These are phyloP conservation scores for Hydroisotoma schaefferi DNA, from an alignment of 2,888 invertebrate genomes.

Conservation along the genomic window DNA sequence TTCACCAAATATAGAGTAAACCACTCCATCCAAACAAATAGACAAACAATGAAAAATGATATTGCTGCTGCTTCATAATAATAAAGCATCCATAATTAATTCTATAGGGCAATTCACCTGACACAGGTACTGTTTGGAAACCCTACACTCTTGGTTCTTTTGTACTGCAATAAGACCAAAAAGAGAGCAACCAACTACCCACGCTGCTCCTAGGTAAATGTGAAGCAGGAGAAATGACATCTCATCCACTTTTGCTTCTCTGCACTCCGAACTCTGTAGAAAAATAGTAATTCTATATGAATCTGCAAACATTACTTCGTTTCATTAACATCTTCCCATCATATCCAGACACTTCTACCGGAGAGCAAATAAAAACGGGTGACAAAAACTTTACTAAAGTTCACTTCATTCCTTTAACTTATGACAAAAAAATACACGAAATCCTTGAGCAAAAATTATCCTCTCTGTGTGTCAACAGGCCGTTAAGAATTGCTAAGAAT, in stretches of 20 bases:
- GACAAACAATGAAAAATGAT: no score
- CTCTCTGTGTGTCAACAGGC: no score
- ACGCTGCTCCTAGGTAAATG: slow-evolving; percentile 74
- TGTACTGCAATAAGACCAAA: slow-evolving; percentile 77
- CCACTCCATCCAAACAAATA: no score
- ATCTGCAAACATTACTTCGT: not conserved
- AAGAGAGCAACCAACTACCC: slow-evolving; percentile 75
- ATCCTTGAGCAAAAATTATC: no score
- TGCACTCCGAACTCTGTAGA: slow-evolving; percentile 29
- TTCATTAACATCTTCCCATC: not conserved
- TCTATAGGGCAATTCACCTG: no score
- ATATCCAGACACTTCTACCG: not conserved
- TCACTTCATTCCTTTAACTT: no score
- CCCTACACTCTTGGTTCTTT: slow-evolving; percentile 77
- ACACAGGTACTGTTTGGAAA: slow-evolving; percentile 78
- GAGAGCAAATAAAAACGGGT: not conserved
- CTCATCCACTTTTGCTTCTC: slow-evolving; percentile 22
- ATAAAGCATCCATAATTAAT: no score
- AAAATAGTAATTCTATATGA: not conserved
- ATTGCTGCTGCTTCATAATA: no score
- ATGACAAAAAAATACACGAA: no score
- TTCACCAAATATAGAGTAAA: no score
- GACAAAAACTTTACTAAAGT: no score
- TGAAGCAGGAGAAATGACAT: slow-evolving; percentile 55
- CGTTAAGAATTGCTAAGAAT: no score